These are phyloP conservation scores for Trichoplax adhaerens DNA, from an alignment of 37 sponge, comb jelly and placozoan genomes.

Conservation along the genomic window DNA sequence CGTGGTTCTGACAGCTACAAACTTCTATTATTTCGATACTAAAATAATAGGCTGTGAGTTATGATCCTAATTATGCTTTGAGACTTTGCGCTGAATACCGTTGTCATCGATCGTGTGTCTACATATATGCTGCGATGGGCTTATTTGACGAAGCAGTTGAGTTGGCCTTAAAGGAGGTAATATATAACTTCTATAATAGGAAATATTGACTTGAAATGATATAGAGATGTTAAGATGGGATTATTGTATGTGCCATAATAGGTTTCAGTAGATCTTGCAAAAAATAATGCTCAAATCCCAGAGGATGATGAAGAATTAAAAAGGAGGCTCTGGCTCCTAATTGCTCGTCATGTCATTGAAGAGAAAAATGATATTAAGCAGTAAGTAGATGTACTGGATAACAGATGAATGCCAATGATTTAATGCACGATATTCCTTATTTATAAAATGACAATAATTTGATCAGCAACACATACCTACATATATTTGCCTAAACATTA, in stretches of 20 bases:
- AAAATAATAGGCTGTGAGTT: neutral
- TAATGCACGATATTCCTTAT: no score
- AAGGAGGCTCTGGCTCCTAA: slow-evolving; percentile 84
- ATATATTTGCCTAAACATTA: neutral
- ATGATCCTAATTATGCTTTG: slow-evolving; percentile 84
- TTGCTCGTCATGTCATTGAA: slow-evolving; percentile 73
- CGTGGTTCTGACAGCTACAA: neutral
- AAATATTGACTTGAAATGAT: no score
- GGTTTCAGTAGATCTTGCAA: neutral
- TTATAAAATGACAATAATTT: neutral
- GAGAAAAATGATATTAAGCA: slow-evolving; percentile 49
- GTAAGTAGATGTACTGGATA: slow-evolving; percentile 7
- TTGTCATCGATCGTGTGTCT: slow-evolving; percentile 56
- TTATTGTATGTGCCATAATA: no score
- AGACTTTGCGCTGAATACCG: slow-evolving; percentile 72
- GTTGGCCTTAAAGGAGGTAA: slow-evolving; percentile 43
- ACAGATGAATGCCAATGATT: no score
- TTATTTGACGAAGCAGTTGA: slow-evolving; percentile 77
- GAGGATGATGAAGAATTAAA: slow-evolving; percentile 31
- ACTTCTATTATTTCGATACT: neutral
- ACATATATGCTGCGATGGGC: slow-evolving; percentile 77
- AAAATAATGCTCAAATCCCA: slow-evolving; percentile 12
- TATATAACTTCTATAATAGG: no score
- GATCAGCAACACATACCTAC: neutral
- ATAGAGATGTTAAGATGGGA: no score